Evolutionary conservation across 2,888 invertebrate genomes (phyloP), one percentile per base, ranked within the genome.

Genomic region (Dicyrtomina minuta): DNA sequence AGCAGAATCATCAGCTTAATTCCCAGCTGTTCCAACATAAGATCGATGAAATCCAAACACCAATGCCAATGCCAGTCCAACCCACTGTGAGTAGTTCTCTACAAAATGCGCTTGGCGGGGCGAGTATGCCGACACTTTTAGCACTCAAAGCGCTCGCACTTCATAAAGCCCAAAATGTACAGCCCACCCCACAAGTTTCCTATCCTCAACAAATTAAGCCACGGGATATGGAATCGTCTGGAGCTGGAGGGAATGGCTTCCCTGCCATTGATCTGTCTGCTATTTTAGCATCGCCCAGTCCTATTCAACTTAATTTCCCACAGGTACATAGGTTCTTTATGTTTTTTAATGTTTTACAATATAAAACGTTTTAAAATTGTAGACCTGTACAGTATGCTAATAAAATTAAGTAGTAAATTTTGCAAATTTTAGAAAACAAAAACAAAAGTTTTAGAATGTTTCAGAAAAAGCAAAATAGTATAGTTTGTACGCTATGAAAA

Each of bases 81-180:
- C 26, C 17, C n/a, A 33, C 27, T 20, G 10, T 15, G 0, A 59
- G 43, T 46, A 27, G 27, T 1, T 33, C 33, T 13, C n/a, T 65
- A n/a, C 65, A 55, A 43, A 56, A 24, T 43, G 55, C 55, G 8
- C 55, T 65, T 1, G 26, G 46, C 1, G 22, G 20, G 44, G 60
- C 65, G 3, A 67, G 51, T 55, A 41, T 33, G 15, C 75, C 74
- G 20, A 73, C 74, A 8, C 20, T 75, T 1, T 12, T 74, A 13
- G 75, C 77, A 6, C 51, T 77, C 17, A 74, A 76, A 68, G 73
- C 75, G 13, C 41, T 76, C 22, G 76, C 76, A 0, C 58, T 77
- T 41, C 72, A 72, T 24, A 74, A 75, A 27, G 68, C 74, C 10
- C 74, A 75, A 64, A 67, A 70, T 20, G 55, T 75, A 1, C 70